Conservation (phyloP, 2,113 vertebrate species). For the Nettapus auritus region DNA sequence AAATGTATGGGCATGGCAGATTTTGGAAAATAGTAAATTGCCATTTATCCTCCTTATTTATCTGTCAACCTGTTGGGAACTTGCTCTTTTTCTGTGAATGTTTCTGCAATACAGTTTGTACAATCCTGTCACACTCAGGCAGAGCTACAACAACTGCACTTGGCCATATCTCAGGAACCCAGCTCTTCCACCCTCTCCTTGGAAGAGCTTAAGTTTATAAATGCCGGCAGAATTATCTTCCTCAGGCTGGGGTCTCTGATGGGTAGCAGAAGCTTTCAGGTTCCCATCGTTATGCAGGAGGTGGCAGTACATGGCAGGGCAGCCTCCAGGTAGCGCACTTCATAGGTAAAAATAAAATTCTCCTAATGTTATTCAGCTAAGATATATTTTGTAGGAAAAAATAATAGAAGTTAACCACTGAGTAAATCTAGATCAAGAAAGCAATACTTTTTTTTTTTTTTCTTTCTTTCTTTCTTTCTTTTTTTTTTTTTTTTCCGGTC, state of each 20-base stretch:
- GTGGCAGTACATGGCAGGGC: neutral
- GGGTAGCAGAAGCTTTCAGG: neutral
- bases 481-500: neutral
- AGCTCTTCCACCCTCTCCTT: neutral
- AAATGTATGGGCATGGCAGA: neutral
- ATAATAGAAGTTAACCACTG: neutral
- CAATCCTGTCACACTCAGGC: neutral
- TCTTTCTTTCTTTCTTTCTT: neutral
- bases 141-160: neutral
- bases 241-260: neutral
- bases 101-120: neutral
- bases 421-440: neutral
- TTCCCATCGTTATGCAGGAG: neutral
- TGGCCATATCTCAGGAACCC: neutral
- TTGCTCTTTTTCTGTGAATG: neutral
- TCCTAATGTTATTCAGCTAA: neutral
- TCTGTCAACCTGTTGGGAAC: neutral
- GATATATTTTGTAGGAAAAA: neutral
- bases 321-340: neutral
- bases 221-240: neutral
- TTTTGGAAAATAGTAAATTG: neutral
- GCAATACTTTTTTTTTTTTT: neutral
- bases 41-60: neutral
- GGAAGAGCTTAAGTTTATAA: neutral
- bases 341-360: neutral